phyloP scores from a whole-genome alignment of 2,888 invertebrate species.

The Gymnosoma rotundatum region DNA sequence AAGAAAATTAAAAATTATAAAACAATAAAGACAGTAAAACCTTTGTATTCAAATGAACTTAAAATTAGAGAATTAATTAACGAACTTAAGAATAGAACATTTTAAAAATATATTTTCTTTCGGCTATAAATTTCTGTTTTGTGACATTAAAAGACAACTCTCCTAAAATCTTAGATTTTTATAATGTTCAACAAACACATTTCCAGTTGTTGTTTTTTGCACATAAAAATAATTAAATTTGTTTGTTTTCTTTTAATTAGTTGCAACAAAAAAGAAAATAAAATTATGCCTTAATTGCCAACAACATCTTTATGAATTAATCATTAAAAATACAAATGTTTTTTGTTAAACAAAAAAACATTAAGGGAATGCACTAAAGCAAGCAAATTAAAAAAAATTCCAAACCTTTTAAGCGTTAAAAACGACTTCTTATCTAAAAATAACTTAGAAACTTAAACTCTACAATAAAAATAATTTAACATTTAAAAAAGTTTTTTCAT shows the following conservation, averaged over 20 bases:
- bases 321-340: background rate
- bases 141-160: background rate
- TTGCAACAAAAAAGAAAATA: background rate
- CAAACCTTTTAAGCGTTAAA: too few relatives aligned
- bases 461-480: too few relatives aligned
- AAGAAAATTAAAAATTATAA: too few relatives aligned
- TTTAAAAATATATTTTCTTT: too few relatives aligned
- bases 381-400: too few relatives aligned
- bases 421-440: too few relatives aligned
- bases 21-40: too few relatives aligned
- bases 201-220: background rate
- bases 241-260: conserved; percentile 1
- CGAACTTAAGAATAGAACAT: too few relatives aligned
- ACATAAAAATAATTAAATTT: background rate
- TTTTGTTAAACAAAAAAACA: background rate
- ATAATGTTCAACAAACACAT: background rate
- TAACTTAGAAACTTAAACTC: too few relatives aligned
- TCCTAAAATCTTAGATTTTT: background rate
- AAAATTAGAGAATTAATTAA: too few relatives aligned
- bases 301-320: conserved; percentile 11
- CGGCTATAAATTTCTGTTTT: background rate
- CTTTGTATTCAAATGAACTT: too few relatives aligned
- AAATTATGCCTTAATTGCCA: conserved; percentile 26
- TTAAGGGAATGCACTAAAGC: background rate
- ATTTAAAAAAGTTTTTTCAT: background rate